A percentile compares a stretch with the other conserved stretches of the same genome.
Conservation (phyloP, 37 sponge, comb jelly and placozoan species). For the Cliona cf. orientalis region DNA sequence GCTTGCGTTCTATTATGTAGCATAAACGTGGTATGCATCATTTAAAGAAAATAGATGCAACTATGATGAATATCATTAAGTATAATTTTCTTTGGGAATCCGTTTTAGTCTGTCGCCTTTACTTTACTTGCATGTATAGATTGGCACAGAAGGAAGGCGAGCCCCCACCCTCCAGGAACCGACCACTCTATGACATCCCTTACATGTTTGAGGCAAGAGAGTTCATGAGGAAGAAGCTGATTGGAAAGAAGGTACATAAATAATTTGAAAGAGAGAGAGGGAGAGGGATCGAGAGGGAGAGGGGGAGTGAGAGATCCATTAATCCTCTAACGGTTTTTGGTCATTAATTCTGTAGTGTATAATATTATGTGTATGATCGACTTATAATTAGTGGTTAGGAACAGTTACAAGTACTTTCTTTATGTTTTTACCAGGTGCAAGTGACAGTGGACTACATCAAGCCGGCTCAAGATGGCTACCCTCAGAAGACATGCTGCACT, state of each 20-base stretch:
- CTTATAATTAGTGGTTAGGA: neutral
- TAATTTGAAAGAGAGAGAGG: too few relatives aligned
- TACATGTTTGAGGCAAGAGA: conserved; percentile 99
- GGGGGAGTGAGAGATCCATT: neutral
- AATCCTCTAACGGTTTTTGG: too few relatives aligned
- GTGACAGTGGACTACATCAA: conserved; percentile 93
- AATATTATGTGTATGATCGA: neutral
- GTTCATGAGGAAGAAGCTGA: conserved; percentile 93
- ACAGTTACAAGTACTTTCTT: neutral
- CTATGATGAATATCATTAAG: too few relatives aligned
- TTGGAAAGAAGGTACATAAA: conserved; percentile 85
- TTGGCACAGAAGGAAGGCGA: neutral
- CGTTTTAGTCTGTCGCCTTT: too few relatives aligned
- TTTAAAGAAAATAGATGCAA: too few relatives aligned
- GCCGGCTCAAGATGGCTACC: conserved; percentile 92
- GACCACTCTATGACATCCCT: conserved; percentile 95
- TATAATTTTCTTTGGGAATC: too few relatives aligned
- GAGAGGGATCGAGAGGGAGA: neutral
- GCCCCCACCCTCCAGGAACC: neutral
- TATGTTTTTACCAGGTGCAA: conserved; percentile 61
- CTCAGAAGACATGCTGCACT: conserved; percentile 91
- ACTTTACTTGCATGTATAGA: too few relatives aligned
- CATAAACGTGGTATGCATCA: too few relatives aligned
- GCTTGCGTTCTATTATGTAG: too few relatives aligned
- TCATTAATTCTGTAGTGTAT: neutral